phyloP scores from a whole-genome alignment of 2,888 invertebrate species.

The Therioaphis trifolii region DNA sequence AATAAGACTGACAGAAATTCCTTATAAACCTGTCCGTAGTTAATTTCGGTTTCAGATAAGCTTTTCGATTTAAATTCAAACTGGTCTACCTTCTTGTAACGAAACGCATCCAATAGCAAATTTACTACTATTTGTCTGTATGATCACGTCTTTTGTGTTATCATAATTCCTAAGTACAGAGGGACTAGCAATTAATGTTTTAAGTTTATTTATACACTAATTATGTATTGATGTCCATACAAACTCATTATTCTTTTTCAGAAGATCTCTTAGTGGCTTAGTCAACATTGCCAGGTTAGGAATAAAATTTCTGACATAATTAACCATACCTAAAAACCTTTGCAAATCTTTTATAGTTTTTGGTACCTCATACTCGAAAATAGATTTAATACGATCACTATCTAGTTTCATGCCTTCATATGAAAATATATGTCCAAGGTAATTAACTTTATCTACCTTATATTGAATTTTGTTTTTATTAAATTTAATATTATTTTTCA shows the following conservation, averaged over 20 bases:
- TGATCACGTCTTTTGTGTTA: no score
- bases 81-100: slow-evolving; percentile 29
- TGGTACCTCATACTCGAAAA: slow-evolving; percentile 36
- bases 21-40: slow-evolving; percentile 41
- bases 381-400: background rate
- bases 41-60: background rate
- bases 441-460: no score
- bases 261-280: slow-evolving; percentile 39
- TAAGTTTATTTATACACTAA: slow-evolving; percentile 42
- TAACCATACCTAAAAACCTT: slow-evolving; percentile 59
- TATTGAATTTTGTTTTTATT: slow-evolving; percentile 65
- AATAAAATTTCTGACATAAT: slow-evolving; percentile 61
- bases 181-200: background rate
- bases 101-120: slow-evolving; percentile 38
- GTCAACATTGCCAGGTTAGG: slow-evolving; percentile 55
- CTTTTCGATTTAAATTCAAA: slow-evolving; percentile 24
- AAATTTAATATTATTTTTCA: slow-evolving; percentile 63
- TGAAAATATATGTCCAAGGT: slow-evolving; percentile 16
- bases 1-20: slow-evolving; percentile 55
- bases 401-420: background rate
- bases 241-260: slow-evolving; percentile 56
- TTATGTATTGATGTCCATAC: slow-evolving; percentile 38
- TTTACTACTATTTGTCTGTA: background rate
- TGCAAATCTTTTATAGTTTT: slow-evolving; percentile 51
- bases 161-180: slow-evolving; percentile 29